Conservation (phyloP, 2,113 vertebrate genomes). For the Spheniscus mendiculus region DNA sequence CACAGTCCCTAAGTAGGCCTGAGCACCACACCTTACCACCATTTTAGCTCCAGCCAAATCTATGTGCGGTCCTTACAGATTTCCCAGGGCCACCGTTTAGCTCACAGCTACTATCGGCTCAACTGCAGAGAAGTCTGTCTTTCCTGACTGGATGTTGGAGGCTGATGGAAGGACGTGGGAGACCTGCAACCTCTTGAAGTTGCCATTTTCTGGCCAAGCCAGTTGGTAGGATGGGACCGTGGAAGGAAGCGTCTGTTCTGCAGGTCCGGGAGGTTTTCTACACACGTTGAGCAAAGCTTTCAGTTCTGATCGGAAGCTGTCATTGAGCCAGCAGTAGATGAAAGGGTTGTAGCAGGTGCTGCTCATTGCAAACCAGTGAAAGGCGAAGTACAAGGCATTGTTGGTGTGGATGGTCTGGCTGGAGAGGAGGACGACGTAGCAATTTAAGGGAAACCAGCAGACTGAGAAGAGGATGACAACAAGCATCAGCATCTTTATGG, state of each 20-base stretch:
- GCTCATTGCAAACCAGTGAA: constrained; percentile 96
- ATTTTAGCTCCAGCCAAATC: neutral
- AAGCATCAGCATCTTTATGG: constrained; percentile 92
- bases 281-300: constrained; percentile 83
- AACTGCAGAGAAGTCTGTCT: constrained; percentile 83
- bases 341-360: constrained; percentile 97
- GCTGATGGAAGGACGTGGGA: constrained; percentile 68
- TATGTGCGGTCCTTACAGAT: too few relatives aligned
- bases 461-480: constrained; percentile 89
- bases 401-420: constrained; percentile 88
- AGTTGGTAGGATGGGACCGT: constrained; percentile 69
- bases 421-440: constrained; percentile 91
- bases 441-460: constrained; percentile 96
- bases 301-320: constrained; percentile 87
- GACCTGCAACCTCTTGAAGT: constrained; percentile 54
- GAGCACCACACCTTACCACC: neutral
- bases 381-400: constrained; percentile 89
- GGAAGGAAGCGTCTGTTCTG: constrained; percentile 45
- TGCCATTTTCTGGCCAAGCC: constrained; percentile 67
- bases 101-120: constrained; percentile 81
- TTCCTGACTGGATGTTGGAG: constrained; percentile 75
- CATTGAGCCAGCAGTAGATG: constrained; percentile 95
- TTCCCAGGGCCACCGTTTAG: constrained; percentile 24
- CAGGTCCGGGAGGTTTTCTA: constrained; percentile 57
- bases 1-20: neutral